Evolutionary conservation across 2,888 invertebrate species (phyloP), one percentile per base, ranked within the genome.

Genomic region (Acleris holmiana): DNA sequence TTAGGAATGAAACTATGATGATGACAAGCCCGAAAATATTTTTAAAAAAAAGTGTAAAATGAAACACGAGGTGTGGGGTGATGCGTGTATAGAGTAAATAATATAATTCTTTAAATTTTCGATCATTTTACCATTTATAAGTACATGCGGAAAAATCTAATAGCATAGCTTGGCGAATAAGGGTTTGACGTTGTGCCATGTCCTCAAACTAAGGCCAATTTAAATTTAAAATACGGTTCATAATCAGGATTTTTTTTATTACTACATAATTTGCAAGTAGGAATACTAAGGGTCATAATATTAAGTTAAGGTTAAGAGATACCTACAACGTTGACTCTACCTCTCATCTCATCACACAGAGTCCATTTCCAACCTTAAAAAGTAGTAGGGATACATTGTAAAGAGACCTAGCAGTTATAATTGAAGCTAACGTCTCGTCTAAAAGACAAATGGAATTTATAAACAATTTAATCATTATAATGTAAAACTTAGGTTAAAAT

Each of bases 361-460:
- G 71, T 77, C 74, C 69, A 72, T 73, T 75, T 70, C 61, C 65
- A 72, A 69, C 51, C 69, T 59, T 69, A 67, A 23, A 35, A 63
- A 70, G 70, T 71, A 68, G 50, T 64, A 67, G 76, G 69, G 68
- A 61, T 74, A 53, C 40, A 40, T 69, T 73, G 69, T 76, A 71
- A 70, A 70, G 68, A 68, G 78, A 80, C 79, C 79, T 82, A 83
- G 75, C 74, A 73, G 73, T 69, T 67, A 74, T 76, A 69, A 73
- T 73, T 71, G 73, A 77, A 71, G 63, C 73, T 73, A 76, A 72
- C 1, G 70, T 77, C 69, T 80, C 75, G 81, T 81, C 82, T 82
- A 68, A 77, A 76, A 80, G 80, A 80, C 86, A 77, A 79, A 83
- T 78, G 81, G 85, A 85, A 85, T 86, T 86, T 85, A 82, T 79